Evolutionary conservation across 2,797 vertebrate genomes (phyloP).

Genomic region (Fistularia commersonii): DNA sequence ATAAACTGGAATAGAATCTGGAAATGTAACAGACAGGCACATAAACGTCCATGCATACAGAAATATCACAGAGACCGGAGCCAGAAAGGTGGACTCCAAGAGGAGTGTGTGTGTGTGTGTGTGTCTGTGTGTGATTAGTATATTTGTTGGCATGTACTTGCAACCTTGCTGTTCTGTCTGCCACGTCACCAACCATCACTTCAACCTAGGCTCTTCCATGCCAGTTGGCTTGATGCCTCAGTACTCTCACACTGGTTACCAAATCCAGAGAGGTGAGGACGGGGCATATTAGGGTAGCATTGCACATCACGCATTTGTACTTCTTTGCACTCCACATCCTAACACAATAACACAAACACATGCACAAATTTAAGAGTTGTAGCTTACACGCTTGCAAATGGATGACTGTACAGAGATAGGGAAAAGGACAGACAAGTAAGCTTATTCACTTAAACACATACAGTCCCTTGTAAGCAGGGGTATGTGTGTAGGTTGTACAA

Average conservation of each 20-base stretch:
- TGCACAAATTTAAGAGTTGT: conserved; percentile 13
- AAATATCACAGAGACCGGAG: conserved; percentile 8
- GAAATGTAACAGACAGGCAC: background rate
- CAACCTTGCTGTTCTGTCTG: conserved; percentile 49
- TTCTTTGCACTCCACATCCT: conserved; percentile 21
- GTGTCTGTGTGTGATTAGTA: conserved; percentile 35
- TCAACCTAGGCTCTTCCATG: conserved; percentile 41
- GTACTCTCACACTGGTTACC: conserved; percentile 34
- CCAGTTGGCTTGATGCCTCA: conserved; percentile 39
- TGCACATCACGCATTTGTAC: conserved; percentile 17
- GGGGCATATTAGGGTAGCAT: conserved; percentile 26
- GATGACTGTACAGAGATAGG: conserved; percentile 21
- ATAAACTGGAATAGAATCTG: too few relatives aligned
- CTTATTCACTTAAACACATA: conserved; percentile 16
- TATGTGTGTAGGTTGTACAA: conserved; percentile 14
- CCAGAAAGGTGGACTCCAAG: conserved; percentile 34
- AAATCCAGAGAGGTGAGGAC: conserved; percentile 35
- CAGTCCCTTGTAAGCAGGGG: conserved; percentile 13
- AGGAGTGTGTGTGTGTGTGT: conserved; percentile 32
- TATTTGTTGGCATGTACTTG: conserved; percentile 49
- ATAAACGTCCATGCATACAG: conserved; percentile 4
- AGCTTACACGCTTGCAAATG: conserved; percentile 13
- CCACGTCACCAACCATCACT: conserved; percentile 61
- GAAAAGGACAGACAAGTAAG: conserved; percentile 12
- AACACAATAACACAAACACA: background rate